phyloP scores from a whole-genome alignment of 2,797 vertebrate species.

The Cottoperca gobio region DNA sequence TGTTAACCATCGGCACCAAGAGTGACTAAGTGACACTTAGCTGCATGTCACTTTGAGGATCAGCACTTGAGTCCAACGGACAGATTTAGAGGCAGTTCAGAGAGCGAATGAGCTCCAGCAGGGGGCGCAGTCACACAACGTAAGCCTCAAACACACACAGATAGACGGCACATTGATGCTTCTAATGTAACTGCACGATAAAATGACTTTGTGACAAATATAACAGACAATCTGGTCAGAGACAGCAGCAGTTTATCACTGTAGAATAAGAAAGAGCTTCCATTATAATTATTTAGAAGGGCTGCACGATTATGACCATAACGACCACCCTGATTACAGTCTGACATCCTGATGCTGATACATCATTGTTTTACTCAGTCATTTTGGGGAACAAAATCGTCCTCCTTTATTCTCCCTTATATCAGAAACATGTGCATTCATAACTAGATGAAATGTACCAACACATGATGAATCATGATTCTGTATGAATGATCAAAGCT shows the following conservation, averaged over 20 bases:
- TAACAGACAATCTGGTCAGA: slow-evolving; percentile 19
- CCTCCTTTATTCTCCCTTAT: too few relatives aligned
- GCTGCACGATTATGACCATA: too few relatives aligned
- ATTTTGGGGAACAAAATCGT: too few relatives aligned
- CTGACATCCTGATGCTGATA: too few relatives aligned
- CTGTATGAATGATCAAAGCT: too few relatives aligned
- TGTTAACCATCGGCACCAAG: slow-evolving; percentile 6
- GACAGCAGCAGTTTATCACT: slow-evolving; percentile 19
- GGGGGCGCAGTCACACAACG: slow-evolving; percentile 54
- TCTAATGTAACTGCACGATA: slow-evolving; percentile 26
- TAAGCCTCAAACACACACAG: slow-evolving; percentile 44
- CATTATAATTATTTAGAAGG: slow-evolving; percentile 18
- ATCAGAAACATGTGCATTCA: too few relatives aligned
- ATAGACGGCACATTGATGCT: slow-evolving; percentile 18
- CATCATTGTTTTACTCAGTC: too few relatives aligned
- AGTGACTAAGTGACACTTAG: slow-evolving; percentile 3
- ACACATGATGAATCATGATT: too few relatives aligned
- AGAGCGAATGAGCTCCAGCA: slow-evolving; percentile 54
- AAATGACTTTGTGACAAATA: slow-evolving; percentile 17
- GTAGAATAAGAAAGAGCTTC: slow-evolving; percentile 21
- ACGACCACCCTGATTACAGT: too few relatives aligned
- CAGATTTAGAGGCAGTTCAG: slow-evolving; percentile 8
- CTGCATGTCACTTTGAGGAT: slow-evolving; percentile 4
- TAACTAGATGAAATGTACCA: too few relatives aligned
- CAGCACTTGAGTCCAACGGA: slow-evolving; percentile 1